Base-by-base conservation (phyloP, 2,797 vertebrate genomes). In the Oreochromis grahami region DNA sequence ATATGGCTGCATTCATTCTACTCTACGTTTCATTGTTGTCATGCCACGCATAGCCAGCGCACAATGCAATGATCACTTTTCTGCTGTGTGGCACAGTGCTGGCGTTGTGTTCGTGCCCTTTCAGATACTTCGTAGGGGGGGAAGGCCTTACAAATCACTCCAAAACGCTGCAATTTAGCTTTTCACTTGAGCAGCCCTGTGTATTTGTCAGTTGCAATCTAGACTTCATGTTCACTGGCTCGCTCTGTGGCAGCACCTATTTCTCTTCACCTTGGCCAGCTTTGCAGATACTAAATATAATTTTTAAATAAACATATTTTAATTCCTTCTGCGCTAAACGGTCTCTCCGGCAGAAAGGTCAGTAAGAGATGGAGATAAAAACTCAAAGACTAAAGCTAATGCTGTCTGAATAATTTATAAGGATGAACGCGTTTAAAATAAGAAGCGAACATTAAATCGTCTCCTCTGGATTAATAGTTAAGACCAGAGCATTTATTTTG, bases 1-100 rank as follows among this genome's bases (percentile, higher is more conserved):
- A 94, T 95, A 95, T 91, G 91, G 88, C 91, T 84, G 91, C 82
- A 88, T 95, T 91, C 91, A 90, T 95, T 93, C 86, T 88, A 90
- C 87, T 89, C 88, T 55, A 58, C 83, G 76, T 88, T 88, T 80
- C 92, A 87, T 34, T 87, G 91, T 90, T 74, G 92, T 76, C 93
- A 93, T 95, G 80, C 92, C 94, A 87, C 41, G 21, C 91, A 94
- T 94, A 93, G 45, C 79, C 78, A 65, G 82, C 26, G 43, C 81
- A 87, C 91, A 88, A 84, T 70, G 86, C 82, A 78, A 85, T 83
- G 65, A 90, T 89, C 86, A 89, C 91, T 88, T 63, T 87, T 90
- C 87, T 91, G 72, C 89, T 85, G 86, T 32, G 17, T n/a, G 41
- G 26, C 60, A 77, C 77, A 81, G 58, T 2, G 84, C 21, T 19